Conservation (phyloP, 2,888 invertebrate genomes). For the Proisotoma minuta region DNA sequence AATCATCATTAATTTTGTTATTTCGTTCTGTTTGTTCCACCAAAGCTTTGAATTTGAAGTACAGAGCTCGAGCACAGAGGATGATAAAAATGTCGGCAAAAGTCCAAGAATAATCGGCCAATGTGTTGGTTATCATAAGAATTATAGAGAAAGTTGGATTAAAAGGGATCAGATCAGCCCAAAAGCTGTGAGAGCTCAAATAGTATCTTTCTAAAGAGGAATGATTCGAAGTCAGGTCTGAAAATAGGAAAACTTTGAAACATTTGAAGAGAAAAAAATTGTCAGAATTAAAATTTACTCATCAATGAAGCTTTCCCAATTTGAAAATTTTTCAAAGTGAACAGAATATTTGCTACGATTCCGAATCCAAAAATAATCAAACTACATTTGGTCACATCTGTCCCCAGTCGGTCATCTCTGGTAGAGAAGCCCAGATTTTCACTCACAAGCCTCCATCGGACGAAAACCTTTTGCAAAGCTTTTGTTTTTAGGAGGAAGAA, state of each 20-base stretch:
- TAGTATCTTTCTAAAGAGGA: conserved; percentile 33
- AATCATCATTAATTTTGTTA: background rate
- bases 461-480: conserved; percentile 18
- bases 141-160: conserved; percentile 15
- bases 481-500: conserved; percentile 24
- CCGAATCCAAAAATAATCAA: conserved; percentile 17
- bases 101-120: conserved; percentile 25
- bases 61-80: conserved; percentile 29
- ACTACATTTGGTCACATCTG: background rate
- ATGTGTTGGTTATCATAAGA: conserved; percentile 20
- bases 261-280: background rate
- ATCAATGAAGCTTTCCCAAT: background rate
- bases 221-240: background rate
- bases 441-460: conserved; percentile 24
- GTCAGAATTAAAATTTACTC: background rate
- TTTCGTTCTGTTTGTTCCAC: conserved; percentile 19
- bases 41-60: conserved; percentile 37
- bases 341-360: conserved; percentile 13
- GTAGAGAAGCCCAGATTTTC: conserved; percentile 18
- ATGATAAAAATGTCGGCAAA: conserved; percentile 34
- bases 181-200: conserved; percentile 30
- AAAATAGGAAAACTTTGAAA: background rate
- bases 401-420: conserved; percentile 11
- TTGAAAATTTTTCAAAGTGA: conserved; percentile 17
- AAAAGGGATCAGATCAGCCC: conserved; percentile 22